phyloP scores from a whole-genome alignment of 2,113 vertebrate species.

The Mus spicilegus region DNA sequence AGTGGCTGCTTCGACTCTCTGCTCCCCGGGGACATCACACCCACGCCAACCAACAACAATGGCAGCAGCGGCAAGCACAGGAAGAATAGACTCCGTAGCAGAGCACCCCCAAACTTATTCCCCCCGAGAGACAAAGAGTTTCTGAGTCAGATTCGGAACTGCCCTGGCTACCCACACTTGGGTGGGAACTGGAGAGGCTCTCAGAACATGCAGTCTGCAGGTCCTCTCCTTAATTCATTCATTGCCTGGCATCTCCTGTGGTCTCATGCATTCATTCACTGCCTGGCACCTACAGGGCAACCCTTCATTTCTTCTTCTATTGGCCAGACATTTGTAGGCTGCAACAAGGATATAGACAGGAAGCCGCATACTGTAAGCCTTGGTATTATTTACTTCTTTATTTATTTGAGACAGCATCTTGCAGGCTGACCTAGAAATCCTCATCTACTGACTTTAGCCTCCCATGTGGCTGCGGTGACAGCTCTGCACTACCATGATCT shows the following conservation, averaged over 20 bases:
- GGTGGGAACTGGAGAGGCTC: neutral
- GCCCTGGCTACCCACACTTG: neutral
- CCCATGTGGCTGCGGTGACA: neutral
- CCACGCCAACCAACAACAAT: neutral
- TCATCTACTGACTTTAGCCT: too few species aligned
- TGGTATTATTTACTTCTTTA: neutral
- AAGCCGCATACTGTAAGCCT: neutral
- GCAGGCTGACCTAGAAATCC: neutral
- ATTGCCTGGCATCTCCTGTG: neutral
- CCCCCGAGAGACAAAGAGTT: neutral
- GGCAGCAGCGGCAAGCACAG: too few species aligned
- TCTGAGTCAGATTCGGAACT: neutral
- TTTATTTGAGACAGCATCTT: neutral
- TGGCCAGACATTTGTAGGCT: neutral
- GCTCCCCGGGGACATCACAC: neutral
- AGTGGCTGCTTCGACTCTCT: neutral
- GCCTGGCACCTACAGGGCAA: neutral
- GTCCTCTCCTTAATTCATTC: too few species aligned
- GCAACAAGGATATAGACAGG: neutral
- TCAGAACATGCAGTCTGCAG: neutral
- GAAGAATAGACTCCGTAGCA: fast-evolving
- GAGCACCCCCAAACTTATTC: neutral
- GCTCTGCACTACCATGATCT: too few species aligned
- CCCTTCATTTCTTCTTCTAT: neutral
- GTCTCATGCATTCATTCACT: neutral